These are phyloP conservation scores for Pedionomus torquatus DNA, from an alignment of 2,113 vertebrate species.

Conservation along the genomic window DNA sequence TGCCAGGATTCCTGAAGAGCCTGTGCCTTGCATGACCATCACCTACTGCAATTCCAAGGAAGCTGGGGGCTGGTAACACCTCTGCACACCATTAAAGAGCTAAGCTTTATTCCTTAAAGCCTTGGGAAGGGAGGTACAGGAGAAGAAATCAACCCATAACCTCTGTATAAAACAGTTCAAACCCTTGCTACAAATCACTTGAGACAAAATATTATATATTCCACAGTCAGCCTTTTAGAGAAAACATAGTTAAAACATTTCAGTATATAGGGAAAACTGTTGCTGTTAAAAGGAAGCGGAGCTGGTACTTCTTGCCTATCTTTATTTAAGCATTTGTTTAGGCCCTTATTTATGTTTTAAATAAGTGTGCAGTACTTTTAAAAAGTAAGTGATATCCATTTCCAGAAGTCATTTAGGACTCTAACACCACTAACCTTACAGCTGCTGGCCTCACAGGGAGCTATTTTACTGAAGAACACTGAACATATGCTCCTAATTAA, in stretches of 20 bases:
- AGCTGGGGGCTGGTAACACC: neutral
- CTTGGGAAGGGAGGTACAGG: neutral
- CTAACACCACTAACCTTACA: neutral
- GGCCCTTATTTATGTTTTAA: neutral
- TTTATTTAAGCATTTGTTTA: neutral
- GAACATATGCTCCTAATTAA: slow-evolving; percentile 7
- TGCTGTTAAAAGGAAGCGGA: neutral
- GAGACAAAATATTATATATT: neutral
- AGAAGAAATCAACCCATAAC: neutral
- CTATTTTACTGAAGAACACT: neutral
- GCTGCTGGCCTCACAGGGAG: neutral
- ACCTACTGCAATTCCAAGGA: neutral
- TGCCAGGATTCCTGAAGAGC: neutral
- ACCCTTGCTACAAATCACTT: neutral
- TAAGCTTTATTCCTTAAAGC: neutral
- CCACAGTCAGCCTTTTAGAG: neutral
- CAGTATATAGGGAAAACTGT: neutral
- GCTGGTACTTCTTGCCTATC: neutral
- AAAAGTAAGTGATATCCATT: neutral
- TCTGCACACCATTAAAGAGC: neutral
- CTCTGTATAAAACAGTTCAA: neutral
- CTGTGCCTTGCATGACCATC: neutral
- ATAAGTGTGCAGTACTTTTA: neutral
- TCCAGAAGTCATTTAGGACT: neutral
- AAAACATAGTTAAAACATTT: neutral